Evolutionary conservation across 2,113 vertebrate genomes (phyloP), one percentile per base, ranked within the genome.

Genomic region (Rhea pennata): DNA sequence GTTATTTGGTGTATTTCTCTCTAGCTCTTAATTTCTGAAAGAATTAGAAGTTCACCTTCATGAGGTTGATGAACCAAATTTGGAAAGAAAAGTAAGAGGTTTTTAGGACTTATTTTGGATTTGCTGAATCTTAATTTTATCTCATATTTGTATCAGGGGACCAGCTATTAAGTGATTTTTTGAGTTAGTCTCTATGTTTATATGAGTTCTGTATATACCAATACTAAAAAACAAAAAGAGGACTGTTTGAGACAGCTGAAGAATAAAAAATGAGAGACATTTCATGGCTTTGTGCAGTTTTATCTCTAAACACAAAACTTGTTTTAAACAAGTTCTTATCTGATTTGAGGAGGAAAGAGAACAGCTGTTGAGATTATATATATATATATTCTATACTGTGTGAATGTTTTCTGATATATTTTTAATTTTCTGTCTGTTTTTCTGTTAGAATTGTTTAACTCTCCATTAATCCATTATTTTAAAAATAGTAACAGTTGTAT

Each of bases 181-280:
- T 67, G 1, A 65, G 31, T 84, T 65, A 27, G 21, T 5, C 8
- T 81, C 39, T 46, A 0, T 59, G 10, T 64, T 7, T 29, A 3
- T 64, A 19, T 0, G 0, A 23, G 15, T 66, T 22, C 8, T 1
- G 0, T 42, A 40, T 1, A 5, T 17, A 87, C 64, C 27, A 66
- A 31, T 36, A 51, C 22, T 77, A 24, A 71, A 51, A 16, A 80
- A 39, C 29, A 84, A 73, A 84, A 73, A 12, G 6, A 13, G 12
- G 6, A 13, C 65, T 50, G 12, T 29, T 71, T 46, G 15, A 66
- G 46, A 36, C 39, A 77, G 48, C 33, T 62, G 5, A 66, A 56
- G 73, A 76, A 67, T 15, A 6, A 1, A 31, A 84, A 29, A 65
- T 12, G 12, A 15, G 92, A 50, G 10, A 8, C 27, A 44, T 62